Base-by-base conservation (phyloP, 2,888 invertebrate genomes). In the Molanna angustata region DNA sequence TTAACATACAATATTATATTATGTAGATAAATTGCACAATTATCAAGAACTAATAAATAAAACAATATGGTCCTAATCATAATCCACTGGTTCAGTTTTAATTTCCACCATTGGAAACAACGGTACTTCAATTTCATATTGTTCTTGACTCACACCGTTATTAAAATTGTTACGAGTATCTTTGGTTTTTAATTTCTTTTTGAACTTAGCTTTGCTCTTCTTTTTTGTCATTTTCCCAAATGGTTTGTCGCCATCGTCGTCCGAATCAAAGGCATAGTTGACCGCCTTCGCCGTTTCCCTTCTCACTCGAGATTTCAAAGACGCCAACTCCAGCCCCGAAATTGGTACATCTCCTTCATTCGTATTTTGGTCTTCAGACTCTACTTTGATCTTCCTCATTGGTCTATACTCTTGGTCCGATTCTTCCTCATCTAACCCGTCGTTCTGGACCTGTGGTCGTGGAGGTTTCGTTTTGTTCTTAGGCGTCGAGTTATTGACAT, bases 161-260 rank as follows among this genome's bases (percentile, higher is more conserved):
- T 46, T 31, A 13, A 19, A 20, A 22, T 21, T 43, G 9, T 32
- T 31, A 4, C 13, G 32, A n/a, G 47, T 32, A 13, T 41, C 41
- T 32, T 44, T 48, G 56, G 21, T 59, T 57, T 32, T 64, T 59
- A 19, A 61, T 61, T 41, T 60, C 52, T 56, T 43, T 4, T 45
- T 54, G n/a, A 54, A 58, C 19, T 54, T 57, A 13, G 42, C 37
- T 51, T 54, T 51, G 18, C 40, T 21, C 32, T 39, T 57, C 11
- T 54, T 45, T 13, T 52, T 57, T 2, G 61, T 60, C 3, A 55
- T 54, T 2, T 62, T 62, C n/a, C 61, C 62, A 31, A 56, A 51
- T 7, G 51, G 45, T 37, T 64, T 63, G 20, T 53, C 61, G 4
- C 61, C 60, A 49, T 62, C 56, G 1, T 60, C 61, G 22, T 58